A percentile compares a stretch with the other conserved stretches of the same genome.
Evolutionary conservation across 2,888 invertebrate species (phyloP).

Genomic region (Sminthurides aquaticus): DNA sequence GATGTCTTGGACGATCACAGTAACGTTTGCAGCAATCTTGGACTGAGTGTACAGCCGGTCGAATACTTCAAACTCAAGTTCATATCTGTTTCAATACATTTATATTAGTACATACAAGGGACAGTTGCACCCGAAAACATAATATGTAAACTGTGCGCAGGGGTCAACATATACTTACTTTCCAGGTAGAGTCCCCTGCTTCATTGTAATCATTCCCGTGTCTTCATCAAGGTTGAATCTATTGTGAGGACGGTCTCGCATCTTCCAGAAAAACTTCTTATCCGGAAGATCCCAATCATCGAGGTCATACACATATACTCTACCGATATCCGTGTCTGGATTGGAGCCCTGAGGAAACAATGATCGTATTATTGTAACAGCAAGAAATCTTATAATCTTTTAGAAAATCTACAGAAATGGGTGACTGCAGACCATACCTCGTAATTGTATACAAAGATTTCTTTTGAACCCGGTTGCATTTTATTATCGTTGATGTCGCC

Average conservation of each 20-base stretch:
- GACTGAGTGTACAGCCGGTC: constrained; percentile 91
- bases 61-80: constrained; percentile 63
- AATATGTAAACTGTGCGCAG: no score
- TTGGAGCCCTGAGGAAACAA: constrained; percentile 62
- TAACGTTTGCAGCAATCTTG: constrained; percentile 92
- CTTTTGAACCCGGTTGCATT: constrained; percentile 94
- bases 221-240: constrained; percentile 82
- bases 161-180: constrained; percentile 50
- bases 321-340: constrained; percentile 82
- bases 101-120: background rate
- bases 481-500: constrained; percentile 80
- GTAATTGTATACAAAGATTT: constrained; percentile 95
- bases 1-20: constrained; percentile 86
- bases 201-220: constrained; percentile 93
- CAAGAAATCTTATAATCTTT: no score
- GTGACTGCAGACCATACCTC: constrained; percentile 50
- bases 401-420: no score
- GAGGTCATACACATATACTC: constrained; percentile 92
- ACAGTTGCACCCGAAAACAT: background rate
- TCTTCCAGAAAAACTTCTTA: constrained; percentile 94
- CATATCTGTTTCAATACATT: constrained; percentile 43
- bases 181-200: constrained; percentile 82
- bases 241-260: constrained; percentile 74
- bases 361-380: no score
- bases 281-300: constrained; percentile 99